Conservation (phyloP, 1,140 invertebrate genomes). For the Rhyacophila brunnea region DNA sequence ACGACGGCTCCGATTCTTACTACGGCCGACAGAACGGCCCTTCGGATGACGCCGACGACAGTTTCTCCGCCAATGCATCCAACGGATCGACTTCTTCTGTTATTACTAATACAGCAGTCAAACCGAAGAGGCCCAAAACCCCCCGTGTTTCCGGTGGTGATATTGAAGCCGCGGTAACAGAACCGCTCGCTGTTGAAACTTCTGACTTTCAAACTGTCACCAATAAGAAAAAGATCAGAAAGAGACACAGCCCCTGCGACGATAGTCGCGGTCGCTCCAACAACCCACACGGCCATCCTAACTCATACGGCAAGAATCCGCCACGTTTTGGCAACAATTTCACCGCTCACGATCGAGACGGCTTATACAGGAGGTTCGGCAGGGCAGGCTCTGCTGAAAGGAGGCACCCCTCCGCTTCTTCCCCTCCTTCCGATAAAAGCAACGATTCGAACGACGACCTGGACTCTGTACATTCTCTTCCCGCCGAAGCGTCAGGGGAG, state of each 20-base stretch:
- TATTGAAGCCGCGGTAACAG: constrained; percentile 43
- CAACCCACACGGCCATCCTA: constrained; percentile 18
- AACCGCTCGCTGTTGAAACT: constrained; percentile 45
- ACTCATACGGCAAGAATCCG: constrained; percentile 18
- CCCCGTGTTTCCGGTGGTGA: constrained; percentile 15
- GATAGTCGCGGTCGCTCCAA: constrained; percentile 36
- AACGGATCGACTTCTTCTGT: constrained; percentile 23
- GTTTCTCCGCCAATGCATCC: constrained; percentile 14
- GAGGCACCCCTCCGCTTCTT: constrained; percentile 55
- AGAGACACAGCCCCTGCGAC: constrained; percentile 52
- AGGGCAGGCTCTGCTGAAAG: constrained; percentile 28
- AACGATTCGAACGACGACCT: constrained; percentile 69
- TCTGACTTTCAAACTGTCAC: constrained; percentile 70
- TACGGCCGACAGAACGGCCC: constrained; percentile 38
- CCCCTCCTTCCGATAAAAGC: constrained; percentile 70
- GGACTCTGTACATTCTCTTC: constrained; percentile 72
- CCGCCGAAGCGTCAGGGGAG: constrained; percentile 54
- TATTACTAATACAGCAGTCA: constrained; percentile 41
- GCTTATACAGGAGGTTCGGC: constrained; percentile 18
- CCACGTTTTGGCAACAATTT: constrained; percentile 13
- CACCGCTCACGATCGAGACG: constrained; percentile 23
- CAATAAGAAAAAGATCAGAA: constrained; percentile 70
- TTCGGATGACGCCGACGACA: constrained; percentile 46
- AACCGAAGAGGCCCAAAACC: constrained; percentile 38
- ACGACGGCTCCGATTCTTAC: constrained; percentile 55